phyloP scores from a whole-genome alignment of 1,140 invertebrate species.

The Rhopalosiphum padi region DNA sequence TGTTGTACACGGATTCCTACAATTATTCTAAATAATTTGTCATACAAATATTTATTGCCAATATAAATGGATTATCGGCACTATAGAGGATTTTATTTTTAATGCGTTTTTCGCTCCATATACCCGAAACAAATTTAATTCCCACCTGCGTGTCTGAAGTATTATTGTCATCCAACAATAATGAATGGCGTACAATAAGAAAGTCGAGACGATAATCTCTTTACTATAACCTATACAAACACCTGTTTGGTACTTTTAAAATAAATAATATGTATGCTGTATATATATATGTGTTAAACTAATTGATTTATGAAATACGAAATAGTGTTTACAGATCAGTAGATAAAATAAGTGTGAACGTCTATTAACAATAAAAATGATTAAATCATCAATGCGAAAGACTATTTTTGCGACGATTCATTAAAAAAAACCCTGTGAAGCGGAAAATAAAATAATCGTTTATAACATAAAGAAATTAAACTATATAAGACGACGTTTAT shows the following conservation, averaged over 20 bases:
- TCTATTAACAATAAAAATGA: not conserved
- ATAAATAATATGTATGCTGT: not conserved
- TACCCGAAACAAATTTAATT: not conserved
- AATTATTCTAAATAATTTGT: too few relatives aligned
- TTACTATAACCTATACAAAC: not conserved
- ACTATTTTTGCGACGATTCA: not conserved
- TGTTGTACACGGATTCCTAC: too few relatives aligned
- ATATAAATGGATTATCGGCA: too few relatives aligned
- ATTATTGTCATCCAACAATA: not conserved
- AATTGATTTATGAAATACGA: not conserved
- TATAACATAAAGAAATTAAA: not conserved
- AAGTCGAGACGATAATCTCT: not conserved
- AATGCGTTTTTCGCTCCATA: too few relatives aligned
- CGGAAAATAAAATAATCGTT: not conserved
- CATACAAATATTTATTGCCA: too few relatives aligned
- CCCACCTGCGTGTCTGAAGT: not conserved
- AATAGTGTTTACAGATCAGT: not conserved
- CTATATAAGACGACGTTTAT: not conserved
- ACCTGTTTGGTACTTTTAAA: not conserved
- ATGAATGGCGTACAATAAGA: not conserved
- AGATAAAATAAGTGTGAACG: not conserved
- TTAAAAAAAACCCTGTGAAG: not conserved
- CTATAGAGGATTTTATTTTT: too few relatives aligned
- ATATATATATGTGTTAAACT: not conserved
- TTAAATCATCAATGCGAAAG: not conserved